A percentile compares a stretch with the other conserved stretches of the same genome.
These are phyloP conservation scores for Paramuricea clavata DNA, from an alignment of 92 coral and sea anemone species.

Conservation along the genomic window DNA sequence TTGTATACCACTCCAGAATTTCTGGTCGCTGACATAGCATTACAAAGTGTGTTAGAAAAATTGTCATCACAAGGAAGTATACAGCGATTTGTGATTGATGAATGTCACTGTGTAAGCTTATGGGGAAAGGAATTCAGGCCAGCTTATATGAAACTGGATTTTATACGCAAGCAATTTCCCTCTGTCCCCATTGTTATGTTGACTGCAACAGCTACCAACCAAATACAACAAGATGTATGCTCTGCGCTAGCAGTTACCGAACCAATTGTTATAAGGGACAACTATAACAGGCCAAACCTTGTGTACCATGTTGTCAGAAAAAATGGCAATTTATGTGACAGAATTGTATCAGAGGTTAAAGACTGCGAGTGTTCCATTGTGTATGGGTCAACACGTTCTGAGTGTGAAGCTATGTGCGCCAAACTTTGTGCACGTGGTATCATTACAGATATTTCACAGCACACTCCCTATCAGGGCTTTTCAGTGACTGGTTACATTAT, in stretches of 20 bases:
- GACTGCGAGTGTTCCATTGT: conserved; percentile 32
- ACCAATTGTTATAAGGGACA: background rate
- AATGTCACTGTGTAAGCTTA: conserved; percentile 20
- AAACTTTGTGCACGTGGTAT: conserved; percentile 39
- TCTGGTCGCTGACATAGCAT: background rate
- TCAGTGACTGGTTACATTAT: no score
- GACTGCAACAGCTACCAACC: conserved; percentile 25
- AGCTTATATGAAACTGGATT: conserved; percentile 10
- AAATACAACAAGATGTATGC: conserved; percentile 26
- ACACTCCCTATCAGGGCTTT: no score
- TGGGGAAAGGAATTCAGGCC: conserved; percentile 47
- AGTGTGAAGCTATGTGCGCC: conserved; percentile 48
- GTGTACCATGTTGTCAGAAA: background rate
- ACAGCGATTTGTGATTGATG: conserved; percentile 24
- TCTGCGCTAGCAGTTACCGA: background rate
- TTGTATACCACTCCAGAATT: conserved; percentile 10
- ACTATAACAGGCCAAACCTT: conserved; percentile 30
- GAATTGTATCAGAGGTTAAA: conserved; percentile 15
- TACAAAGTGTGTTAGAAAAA: background rate
- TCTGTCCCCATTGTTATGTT: background rate
- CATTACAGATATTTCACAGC: no score
- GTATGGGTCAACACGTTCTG: conserved; percentile 37
- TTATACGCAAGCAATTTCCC: background rate
- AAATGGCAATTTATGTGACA: conserved; percentile 1
- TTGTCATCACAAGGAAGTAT: background rate